A percentile compares a stretch with the other conserved stretches of the same genome.
These are phyloP conservation scores for Pyrrhosoma nymphula DNA, from an alignment of 2,888 invertebrate genomes.

Conservation along the genomic window DNA sequence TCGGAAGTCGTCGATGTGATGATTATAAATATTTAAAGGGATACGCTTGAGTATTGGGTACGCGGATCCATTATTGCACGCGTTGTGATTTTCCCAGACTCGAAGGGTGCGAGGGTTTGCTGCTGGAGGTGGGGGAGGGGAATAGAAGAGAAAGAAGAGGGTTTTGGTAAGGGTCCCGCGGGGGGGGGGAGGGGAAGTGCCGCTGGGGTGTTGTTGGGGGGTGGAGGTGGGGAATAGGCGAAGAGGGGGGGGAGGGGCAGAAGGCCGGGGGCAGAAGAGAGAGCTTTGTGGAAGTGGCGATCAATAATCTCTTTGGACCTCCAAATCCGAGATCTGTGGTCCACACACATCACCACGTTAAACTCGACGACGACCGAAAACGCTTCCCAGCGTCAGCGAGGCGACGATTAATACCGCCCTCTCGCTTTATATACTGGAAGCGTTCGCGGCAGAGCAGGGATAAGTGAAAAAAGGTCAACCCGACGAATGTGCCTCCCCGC, in stretches of 20 bases:
- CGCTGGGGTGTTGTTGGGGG: conserved; percentile 69
- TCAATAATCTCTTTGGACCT: conserved; percentile 69
- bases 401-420: conserved; percentile 33
- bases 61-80: conserved; percentile 62
- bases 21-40: not conserved
- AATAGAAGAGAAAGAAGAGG: conserved; percentile 63
- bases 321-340: conserved; percentile 59
- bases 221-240: conserved; percentile 69
- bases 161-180: conserved; percentile 70
- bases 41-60: conserved; percentile 41
- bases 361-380: not conserved
- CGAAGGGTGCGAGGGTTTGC: conserved; percentile 50
- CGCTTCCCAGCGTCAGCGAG: conserved; percentile 17
- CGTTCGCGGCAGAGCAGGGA: too few species aligned
- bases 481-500: not conserved
- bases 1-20: conserved; percentile 49
- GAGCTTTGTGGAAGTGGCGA: conserved; percentile 72
- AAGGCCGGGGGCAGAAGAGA: conserved; percentile 72
- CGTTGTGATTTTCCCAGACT: conserved; percentile 62
- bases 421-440: not conserved
- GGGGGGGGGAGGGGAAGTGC: conserved; percentile 72
- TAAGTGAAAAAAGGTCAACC: not conserved
- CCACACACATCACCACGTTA: too few species aligned
- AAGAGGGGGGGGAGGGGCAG: conserved; percentile 34
- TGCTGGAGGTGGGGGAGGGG: conserved; percentile 33